Evolutionary conservation across 2,797 vertebrate genomes (phyloP), one percentile per base, ranked within the genome.

Genomic region (Hyperoplus lanceolatus): DNA sequence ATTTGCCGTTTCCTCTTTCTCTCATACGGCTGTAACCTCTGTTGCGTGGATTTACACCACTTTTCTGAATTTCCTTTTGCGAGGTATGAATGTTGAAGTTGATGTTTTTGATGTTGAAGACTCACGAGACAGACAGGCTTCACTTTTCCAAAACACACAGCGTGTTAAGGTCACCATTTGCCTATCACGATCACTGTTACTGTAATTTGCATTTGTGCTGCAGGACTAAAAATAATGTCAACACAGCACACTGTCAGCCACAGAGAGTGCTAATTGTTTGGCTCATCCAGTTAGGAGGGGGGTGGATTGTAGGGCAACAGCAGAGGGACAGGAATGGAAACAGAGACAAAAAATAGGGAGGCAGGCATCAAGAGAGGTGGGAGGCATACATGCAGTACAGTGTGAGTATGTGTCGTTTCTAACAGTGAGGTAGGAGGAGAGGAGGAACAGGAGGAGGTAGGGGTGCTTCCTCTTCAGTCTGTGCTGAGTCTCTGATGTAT

Each of bases 391-490:
- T 66, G 75, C 71, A 67, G 73, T 49, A 60, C 69, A 42, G 56
- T 45, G 81, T 75, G 75, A 89, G 68, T 68, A 73, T 74, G 84
- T 80, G 90, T 80, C 81, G 86, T 81, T 90, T 89, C 85, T 76
- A 84, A 81, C 72, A 70, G 85, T 73, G 77, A 85, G 80, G 80
- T 76, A 77, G 79, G 83, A 87, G 92, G 90, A 90, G 88, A 87
- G 85, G 80, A 84, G 82, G 67, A 83, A 73, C 59, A 48, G 81
- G 64, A 81, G 90, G 88, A 90, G 89, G 89, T 91, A 88, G 81
- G 86, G 87, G 87, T 84, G 88, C 91, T 92, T 92, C 91, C 92
- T 95, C 93, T 92, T 91, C 92, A 87, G 88, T 81, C 88, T 74
- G 87, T 81, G 79, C 90, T 77, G 83, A 88, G 84, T 83, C 80